Evolutionary conservation across 2,888 invertebrate species (phyloP).

Genomic region (Melinaea menophilus): DNA sequence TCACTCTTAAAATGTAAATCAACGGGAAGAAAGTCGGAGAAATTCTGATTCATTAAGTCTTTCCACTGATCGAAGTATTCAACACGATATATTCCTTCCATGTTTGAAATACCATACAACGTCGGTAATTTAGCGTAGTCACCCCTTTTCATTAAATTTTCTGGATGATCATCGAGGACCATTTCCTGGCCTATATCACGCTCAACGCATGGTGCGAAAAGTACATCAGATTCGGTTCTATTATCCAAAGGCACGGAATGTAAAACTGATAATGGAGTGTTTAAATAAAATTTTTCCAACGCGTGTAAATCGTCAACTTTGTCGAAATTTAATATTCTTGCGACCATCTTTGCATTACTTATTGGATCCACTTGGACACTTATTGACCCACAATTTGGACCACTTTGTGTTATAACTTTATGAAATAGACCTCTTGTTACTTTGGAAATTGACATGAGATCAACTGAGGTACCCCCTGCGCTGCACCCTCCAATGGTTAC

Average conservation of each 20-base stretch:
- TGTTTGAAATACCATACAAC: slow-evolving; percentile 45
- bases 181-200: slow-evolving; percentile 38
- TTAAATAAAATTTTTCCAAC: slow-evolving; percentile 51
- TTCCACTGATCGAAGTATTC: slow-evolving; percentile 40
- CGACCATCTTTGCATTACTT: slow-evolving; percentile 45
- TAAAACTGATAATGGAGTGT: slow-evolving; percentile 37
- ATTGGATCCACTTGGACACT: slow-evolving; percentile 48
- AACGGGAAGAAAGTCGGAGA: slow-evolving; percentile 48
- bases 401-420: slow-evolving; percentile 52
- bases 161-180: slow-evolving; percentile 45
- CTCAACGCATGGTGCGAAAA: slow-evolving; percentile 45
- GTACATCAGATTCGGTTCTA: slow-evolving; percentile 30
- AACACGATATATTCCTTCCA: slow-evolving; percentile 42
- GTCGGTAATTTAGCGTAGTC: slow-evolving; percentile 44
- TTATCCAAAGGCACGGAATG: slow-evolving; percentile 24
- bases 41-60: slow-evolving; percentile 45
- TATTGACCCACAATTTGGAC: slow-evolving; percentile 39
- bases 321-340: slow-evolving; percentile 39
- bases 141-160: slow-evolving; percentile 41
- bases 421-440: slow-evolving; percentile 46
- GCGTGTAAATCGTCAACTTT: slow-evolving; percentile 41
- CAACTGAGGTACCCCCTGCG: slow-evolving; percentile 51
- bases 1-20: slow-evolving; percentile 45
- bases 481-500: slow-evolving; percentile 53
- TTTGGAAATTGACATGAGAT: slow-evolving; percentile 48